Conservation (phyloP, 1,140 invertebrate species). For the Littorina saxatilis region DNA sequence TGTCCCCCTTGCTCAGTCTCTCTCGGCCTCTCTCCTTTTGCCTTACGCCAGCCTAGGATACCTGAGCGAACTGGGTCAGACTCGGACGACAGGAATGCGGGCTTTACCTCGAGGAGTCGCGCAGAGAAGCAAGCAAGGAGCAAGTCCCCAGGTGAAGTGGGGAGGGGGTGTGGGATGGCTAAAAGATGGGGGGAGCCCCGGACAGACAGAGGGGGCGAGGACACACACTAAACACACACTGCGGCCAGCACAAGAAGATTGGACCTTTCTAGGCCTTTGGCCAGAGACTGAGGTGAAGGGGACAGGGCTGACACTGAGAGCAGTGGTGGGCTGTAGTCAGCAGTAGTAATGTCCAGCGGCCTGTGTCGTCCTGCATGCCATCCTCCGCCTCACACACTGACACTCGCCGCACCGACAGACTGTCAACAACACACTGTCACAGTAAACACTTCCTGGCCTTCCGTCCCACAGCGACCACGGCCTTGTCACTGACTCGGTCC, state of each 20-base stretch:
- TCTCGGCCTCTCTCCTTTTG: neutral
- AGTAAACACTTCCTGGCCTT: neutral
- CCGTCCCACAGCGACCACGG: neutral
- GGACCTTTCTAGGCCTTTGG: no score
- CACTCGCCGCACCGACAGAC: no score
- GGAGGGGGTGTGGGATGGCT: neutral
- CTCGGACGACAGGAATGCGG: slow-evolving; percentile 27
- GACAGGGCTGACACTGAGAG: no score
- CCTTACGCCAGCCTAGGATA: neutral
- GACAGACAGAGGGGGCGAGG: no score
- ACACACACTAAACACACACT: no score
- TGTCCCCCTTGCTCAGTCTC: neutral
- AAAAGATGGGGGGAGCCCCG: neutral
- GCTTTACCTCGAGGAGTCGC: slow-evolving; percentile 12
- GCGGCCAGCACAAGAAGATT: no score
- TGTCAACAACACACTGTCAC: no score
- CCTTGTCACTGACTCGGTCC: neutral
- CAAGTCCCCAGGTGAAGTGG: neutral
- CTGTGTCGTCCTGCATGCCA: no score
- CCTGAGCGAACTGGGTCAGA: slow-evolving; percentile 23
- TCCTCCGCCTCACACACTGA: no score
- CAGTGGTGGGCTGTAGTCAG: no score
- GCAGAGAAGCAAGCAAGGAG: slow-evolving; percentile 8
- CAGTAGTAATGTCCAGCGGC: no score
- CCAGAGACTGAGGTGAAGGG: no score